These are phyloP conservation scores for Hypothenemus hampei DNA, from an alignment of 1,140 invertebrate genomes.

Conservation along the genomic window DNA sequence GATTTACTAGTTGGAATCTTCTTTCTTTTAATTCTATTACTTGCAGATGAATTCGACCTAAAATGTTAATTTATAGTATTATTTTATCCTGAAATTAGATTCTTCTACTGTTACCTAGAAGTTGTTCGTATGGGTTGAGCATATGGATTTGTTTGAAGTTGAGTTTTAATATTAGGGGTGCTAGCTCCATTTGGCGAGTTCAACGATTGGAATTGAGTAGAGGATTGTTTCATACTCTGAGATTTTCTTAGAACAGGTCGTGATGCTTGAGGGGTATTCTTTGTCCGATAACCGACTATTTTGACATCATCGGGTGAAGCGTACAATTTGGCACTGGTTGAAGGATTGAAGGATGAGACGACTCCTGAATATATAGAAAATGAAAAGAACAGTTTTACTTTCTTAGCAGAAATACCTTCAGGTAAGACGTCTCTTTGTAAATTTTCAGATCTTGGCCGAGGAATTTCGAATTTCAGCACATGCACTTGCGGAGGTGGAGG, in stretches of 20 bases:
- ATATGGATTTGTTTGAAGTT: conserved; percentile 53
- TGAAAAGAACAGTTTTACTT: background rate
- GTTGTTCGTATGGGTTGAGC: conserved; percentile 59
- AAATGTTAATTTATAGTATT: background rate
- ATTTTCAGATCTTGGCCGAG: conserved; percentile 40
- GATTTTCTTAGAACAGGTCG: conserved; percentile 59
- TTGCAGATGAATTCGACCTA: conserved; percentile 29
- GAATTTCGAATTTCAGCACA: conserved; percentile 67
- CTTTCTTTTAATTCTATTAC: conserved; percentile 42
- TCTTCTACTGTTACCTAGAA: conserved; percentile 38
- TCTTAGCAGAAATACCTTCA: conserved; percentile 30
- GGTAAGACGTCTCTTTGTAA: conserved; percentile 36
- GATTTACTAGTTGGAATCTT: conserved; percentile 44
- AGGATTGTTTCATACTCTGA: conserved; percentile 54
- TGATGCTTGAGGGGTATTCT: conserved; percentile 51
- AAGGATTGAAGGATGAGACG: conserved; percentile 81
- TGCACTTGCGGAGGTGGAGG: conserved; percentile 67
- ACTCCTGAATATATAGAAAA: conserved; percentile 47
- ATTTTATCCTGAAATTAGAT: too few relatives aligned
- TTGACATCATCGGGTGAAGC: conserved; percentile 81
- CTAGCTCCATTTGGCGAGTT: conserved; percentile 37
- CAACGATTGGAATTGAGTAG: conserved; percentile 42
- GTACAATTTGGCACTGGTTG: conserved; percentile 79
- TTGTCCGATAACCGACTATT: conserved; percentile 70
- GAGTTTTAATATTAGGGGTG: background rate